These are phyloP conservation scores for Ptyas mucosa DNA, from an alignment of 2,113 vertebrate species.

Conservation along the genomic window DNA sequence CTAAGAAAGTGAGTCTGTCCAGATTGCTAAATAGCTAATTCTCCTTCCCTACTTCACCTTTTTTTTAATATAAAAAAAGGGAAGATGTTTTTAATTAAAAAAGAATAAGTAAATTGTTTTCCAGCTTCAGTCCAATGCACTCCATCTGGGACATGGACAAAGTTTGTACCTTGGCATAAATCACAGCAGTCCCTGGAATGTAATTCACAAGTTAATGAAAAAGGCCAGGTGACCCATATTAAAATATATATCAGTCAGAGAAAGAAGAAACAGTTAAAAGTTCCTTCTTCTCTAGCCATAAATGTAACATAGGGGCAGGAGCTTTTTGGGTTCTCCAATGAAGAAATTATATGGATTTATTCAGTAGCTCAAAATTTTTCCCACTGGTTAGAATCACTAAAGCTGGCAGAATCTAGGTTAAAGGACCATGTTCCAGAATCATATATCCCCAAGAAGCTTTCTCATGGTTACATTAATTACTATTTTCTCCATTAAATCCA, in stretches of 20 bases:
- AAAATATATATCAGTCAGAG: slow-evolving; percentile 8
- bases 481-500: neutral
- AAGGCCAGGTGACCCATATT: slow-evolving; percentile 8
- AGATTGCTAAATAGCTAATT: neutral
- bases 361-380: neutral
- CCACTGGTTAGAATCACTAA: neutral
- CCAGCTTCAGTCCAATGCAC: slow-evolving; percentile 1
- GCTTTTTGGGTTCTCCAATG: neutral
- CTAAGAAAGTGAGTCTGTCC: neutral
- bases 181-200: neutral
- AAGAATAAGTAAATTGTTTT: neutral
- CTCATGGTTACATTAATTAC: neutral
- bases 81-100: slow-evolving; percentile 15
- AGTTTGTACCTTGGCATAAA: slow-evolving; percentile 2
- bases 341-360: neutral
- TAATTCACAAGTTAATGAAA: neutral
- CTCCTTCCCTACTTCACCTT: neutral
- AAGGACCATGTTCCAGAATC: neutral
- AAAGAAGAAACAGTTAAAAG: slow-evolving; percentile 19
- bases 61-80: neutral
- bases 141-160: neutral
- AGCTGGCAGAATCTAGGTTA: neutral
- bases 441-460: neutral
- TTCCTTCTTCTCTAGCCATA: neutral
- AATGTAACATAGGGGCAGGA: neutral